Evolutionary conservation across 1,140 invertebrate genomes (phyloP).

Genomic region (Lordiphosa clarofinis): DNA sequence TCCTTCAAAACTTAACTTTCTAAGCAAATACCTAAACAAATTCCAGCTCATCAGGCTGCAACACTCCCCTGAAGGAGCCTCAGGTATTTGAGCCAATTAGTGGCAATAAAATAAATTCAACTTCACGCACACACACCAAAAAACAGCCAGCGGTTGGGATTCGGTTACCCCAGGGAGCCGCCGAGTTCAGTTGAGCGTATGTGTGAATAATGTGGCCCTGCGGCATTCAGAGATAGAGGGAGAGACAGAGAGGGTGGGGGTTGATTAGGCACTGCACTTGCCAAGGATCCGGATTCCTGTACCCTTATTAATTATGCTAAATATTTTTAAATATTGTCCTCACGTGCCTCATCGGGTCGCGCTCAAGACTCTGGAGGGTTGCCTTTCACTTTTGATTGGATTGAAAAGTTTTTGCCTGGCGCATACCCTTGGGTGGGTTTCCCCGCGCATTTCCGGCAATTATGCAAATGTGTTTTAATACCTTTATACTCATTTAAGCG

Average conservation of each 20-base stretch:
- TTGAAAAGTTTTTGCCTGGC: conserved; percentile 33
- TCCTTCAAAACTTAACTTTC: conserved; percentile 16
- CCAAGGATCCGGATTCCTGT: conserved; percentile 21
- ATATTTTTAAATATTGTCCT: conserved; percentile 80
- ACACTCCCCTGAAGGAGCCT: conserved; percentile 31
- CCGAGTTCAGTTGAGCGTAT: conserved; percentile 60
- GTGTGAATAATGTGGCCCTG: conserved; percentile 71
- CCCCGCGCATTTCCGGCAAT: conserved; percentile 45
- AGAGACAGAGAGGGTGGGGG: conserved; percentile 56
- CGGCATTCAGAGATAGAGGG: too few relatives aligned
- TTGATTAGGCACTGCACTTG: conserved; percentile 76
- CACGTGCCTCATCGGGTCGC: conserved; percentile 51
- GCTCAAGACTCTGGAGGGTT: conserved; percentile 46
- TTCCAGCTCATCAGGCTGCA: conserved; percentile 9
- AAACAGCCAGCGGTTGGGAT: not conserved
- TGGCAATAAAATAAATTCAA: conserved; percentile 79
- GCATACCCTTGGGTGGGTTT: conserved; percentile 5
- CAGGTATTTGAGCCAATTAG: conserved; percentile 79
- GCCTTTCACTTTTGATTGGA: conserved; percentile 62
- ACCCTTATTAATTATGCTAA: conserved; percentile 78
- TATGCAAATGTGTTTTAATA: conserved; percentile 79
- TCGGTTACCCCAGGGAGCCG: conserved; percentile 3
- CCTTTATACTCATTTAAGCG: conserved; percentile 79
- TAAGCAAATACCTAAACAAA: conserved; percentile 27
- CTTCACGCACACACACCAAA: conserved; percentile 61